phyloP scores from a whole-genome alignment of 1,140 invertebrate genomes.

The Drosophila prosaltans region DNA sequence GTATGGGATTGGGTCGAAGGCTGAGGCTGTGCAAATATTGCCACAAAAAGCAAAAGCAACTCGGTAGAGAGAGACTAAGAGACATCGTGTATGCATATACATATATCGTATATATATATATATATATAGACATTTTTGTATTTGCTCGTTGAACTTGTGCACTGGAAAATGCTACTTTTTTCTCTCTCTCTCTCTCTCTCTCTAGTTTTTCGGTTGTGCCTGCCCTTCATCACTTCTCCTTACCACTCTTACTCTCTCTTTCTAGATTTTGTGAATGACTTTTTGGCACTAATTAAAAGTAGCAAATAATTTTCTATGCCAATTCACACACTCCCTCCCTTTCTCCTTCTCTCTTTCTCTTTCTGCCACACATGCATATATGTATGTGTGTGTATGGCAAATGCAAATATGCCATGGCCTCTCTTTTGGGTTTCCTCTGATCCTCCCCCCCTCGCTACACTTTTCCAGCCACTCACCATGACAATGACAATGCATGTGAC shows the following conservation, averaged over 20 bases:
- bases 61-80: conserved; percentile 11
- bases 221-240: background rate
- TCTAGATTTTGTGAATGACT: conserved; percentile 67
- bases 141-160: conserved; percentile 55
- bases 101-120: conserved; percentile 20
- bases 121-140: conserved; percentile 54
- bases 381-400: conserved; percentile 30
- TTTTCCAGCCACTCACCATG: conserved; percentile 17
- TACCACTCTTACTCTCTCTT: conserved; percentile 17
- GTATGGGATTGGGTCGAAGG: background rate
- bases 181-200: background rate
- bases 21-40: conserved; percentile 54
- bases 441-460: background rate
- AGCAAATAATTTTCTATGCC: conserved; percentile 71
- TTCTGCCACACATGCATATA: background rate
- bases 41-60: conserved; percentile 39
- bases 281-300: conserved; percentile 80
- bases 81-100: conserved; percentile 3
- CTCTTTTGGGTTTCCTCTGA: conserved; percentile 1
- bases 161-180: conserved; percentile 25
- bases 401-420: conserved; percentile 51
- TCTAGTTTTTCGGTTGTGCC: background rate
- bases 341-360: conserved; percentile 27
- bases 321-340: conserved; percentile 41
- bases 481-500: conserved; percentile 60